Base-by-base conservation (phyloP, 2,888 invertebrate species). In the Chrysotoxum bicinctum region DNA sequence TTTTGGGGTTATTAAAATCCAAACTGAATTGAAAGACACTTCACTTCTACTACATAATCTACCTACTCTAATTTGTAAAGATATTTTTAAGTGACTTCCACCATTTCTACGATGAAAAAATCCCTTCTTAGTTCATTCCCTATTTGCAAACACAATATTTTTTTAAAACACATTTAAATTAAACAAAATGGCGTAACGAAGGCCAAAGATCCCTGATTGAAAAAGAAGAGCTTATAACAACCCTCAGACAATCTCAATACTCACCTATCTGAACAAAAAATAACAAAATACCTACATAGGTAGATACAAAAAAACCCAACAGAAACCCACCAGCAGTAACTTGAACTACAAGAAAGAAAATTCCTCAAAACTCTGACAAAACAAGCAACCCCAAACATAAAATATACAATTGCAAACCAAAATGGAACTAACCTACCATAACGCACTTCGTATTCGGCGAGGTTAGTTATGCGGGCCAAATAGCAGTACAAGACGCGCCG, bases 371-470 rank as follows among this genome's bases (percentile, higher is more conserved):
- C 54, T 45, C 60, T 54, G 56, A 56, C 10, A 48, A 83, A 77
- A 69, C 64, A 70, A 16, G 21, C 16, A 69, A 60, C 78, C 70
- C 52, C 19, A 52, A 62, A 7, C 62, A n/a, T 9, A 35, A 32
- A 26, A 58, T 16, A 54, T 32, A 60, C 30, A 54, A 21, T 26
- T 35, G 45, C 58, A 72, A 81, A 50, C 40, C 85, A 85, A 81
- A 81, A 85, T 85, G 85, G 73, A 88, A 87, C 89, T 90, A 89
- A 90, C 90, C 90, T 90, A 89, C 90, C 90, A 88, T 89, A 90
- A 90, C 90, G 90, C 89, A 89, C 88, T 89, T 87, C 82, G 69
- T 73, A 82, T 87, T 90, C 88, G 81, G 87, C 87, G 85, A 89
- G 90, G 90, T 90, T 90, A 89, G 90, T 87, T 87, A 82, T 87